Evolutionary conservation across 2,113 vertebrate species (phyloP).

Genomic region (Lynx canadensis): DNA sequence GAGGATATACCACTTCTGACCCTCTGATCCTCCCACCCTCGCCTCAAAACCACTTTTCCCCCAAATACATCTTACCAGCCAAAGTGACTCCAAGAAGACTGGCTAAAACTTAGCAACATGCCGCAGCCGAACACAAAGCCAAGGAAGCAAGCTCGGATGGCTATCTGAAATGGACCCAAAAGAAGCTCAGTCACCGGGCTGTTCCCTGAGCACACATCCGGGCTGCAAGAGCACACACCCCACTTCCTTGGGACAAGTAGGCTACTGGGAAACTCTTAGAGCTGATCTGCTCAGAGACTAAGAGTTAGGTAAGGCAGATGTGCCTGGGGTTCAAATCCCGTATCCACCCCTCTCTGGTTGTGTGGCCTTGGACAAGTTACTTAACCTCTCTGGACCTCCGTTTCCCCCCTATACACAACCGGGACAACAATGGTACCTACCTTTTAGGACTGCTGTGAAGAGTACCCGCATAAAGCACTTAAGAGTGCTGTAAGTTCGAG

Average conservation of each 20-base stretch:
- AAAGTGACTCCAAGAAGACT: conserved; percentile 95
- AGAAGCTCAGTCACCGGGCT: neutral
- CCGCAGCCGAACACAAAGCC: conserved; percentile 96
- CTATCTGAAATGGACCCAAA: conserved; percentile 87
- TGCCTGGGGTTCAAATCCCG: neutral
- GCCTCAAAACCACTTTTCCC: neutral
- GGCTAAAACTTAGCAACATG: conserved; percentile 91
- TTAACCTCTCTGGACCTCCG: neutral
- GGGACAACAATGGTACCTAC: neutral
- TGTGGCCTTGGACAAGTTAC: neutral
- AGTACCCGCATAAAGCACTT: neutral
- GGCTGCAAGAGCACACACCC: neutral
- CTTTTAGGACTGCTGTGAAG: neutral
- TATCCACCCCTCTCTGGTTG: neutral
- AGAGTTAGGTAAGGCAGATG: no score
- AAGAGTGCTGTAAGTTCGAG: neutral
- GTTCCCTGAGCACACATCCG: neutral
- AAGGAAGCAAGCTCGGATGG: conserved; percentile 94
- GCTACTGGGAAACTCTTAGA: neutral
- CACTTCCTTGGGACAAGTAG: neutral
- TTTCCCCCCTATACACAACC: neutral
- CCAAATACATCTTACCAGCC: conserved; percentile 90
- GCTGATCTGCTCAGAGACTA: neutral
- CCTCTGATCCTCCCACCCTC: neutral
- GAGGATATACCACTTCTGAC: neutral